Evolutionary conservation across 2,888 invertebrate genomes (phyloP).

Genomic region (Torymus texanus): DNA sequence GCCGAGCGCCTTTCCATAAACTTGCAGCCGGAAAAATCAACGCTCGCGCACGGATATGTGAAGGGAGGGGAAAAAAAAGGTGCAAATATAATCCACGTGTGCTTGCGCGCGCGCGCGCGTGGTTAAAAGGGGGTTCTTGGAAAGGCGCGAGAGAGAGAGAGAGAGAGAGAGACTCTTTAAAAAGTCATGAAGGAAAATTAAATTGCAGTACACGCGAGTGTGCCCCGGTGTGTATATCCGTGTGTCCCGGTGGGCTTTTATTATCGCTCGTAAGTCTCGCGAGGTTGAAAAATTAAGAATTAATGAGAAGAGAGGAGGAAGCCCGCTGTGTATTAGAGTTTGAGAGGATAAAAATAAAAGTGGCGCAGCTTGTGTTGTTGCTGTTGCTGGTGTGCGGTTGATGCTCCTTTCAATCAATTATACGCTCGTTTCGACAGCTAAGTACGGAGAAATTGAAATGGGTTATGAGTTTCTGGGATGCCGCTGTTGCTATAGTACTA

Average conservation of each 20-base stretch:
- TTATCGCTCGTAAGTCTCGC: slow-evolving; percentile 27
- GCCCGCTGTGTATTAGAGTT: too few relatives aligned
- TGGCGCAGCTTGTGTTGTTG: neutral
- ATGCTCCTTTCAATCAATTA: slow-evolving; percentile 7
- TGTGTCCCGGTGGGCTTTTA: neutral
- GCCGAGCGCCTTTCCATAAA: slow-evolving; percentile 11
- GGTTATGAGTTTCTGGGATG: too few relatives aligned
- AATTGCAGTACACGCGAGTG: neutral
- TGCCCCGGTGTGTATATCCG: too few relatives aligned
- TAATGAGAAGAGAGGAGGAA: neutral
- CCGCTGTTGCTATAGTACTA: too few relatives aligned
- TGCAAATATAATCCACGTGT: neutral
- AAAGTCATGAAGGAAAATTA: slow-evolving; percentile 41
- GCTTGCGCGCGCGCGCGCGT: neutral
- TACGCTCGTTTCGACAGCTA: too few relatives aligned
- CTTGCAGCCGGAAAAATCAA: neutral
- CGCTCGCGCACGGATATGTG: neutral
- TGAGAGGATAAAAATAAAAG: neutral
- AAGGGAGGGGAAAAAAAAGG: too few relatives aligned
- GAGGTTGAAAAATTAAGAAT: slow-evolving; percentile 11
- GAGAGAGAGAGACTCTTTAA: slow-evolving; percentile 16
- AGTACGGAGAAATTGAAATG: too few relatives aligned
- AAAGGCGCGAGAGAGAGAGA: neutral
- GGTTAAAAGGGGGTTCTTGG: neutral
- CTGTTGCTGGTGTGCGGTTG: neutral